phyloP scores from a whole-genome alignment of 2,113 vertebrate species.

The Poeciliopsis retropinna region DNA sequence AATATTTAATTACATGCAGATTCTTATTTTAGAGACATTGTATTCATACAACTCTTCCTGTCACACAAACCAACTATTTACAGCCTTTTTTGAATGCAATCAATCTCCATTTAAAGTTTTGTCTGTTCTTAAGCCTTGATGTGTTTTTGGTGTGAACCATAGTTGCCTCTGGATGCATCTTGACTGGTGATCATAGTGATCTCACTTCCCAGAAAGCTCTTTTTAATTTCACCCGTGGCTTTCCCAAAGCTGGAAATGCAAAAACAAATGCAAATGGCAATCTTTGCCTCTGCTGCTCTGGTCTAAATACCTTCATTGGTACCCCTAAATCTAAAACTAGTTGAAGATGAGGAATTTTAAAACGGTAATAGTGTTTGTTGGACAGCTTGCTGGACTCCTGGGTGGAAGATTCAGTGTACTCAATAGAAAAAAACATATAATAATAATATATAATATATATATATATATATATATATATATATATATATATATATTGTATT shows the following conservation, averaged over 20 bases:
- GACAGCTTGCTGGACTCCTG: not conserved
- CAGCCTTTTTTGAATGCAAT: not conserved
- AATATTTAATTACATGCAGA: constrained; percentile 44
- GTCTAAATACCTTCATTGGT: constrained; percentile 40
- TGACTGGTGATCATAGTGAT: constrained; percentile 19
- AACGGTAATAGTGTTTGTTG: not conserved
- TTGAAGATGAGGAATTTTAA: constrained; percentile 29
- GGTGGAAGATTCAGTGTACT: not conserved
- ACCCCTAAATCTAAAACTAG: constrained; percentile 43
- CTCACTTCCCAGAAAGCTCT: constrained; percentile 21
- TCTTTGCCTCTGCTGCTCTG: constrained; percentile 2
- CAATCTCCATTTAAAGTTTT: not conserved
- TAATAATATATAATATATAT: no score
- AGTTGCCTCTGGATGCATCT: constrained; percentile 3
- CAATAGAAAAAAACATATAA: not conserved
- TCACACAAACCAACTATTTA: no score
- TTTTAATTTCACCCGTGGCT: constrained; percentile 22
- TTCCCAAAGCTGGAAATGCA: constrained; percentile 10
- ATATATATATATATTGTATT: no score
- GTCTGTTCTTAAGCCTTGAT: not conserved
- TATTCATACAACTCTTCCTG: not conserved
- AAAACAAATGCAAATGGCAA: constrained; percentile 8
- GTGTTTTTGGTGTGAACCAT: not conserved
- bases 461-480: no score
- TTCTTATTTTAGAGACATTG: not conserved